These are phyloP conservation scores for Cochlearius cochlearius DNA, from an alignment of 2,113 vertebrate genomes.

Conservation along the genomic window DNA sequence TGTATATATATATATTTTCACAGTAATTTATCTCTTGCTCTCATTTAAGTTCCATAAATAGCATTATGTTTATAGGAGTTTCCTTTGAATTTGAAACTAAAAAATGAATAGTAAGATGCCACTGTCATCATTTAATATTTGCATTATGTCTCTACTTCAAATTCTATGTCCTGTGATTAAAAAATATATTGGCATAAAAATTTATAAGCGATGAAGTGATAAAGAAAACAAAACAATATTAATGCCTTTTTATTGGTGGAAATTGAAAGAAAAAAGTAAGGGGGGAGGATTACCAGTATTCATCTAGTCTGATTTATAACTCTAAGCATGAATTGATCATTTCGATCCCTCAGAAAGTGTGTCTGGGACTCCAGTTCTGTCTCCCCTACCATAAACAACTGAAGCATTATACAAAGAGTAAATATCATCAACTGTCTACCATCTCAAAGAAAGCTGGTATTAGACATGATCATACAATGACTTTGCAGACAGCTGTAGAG, in stretches of 20 bases:
- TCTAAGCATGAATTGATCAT: not conserved
- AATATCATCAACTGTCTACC: not conserved
- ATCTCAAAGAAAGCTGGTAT: not conserved
- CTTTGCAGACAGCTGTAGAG: not conserved
- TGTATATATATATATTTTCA: not conserved
- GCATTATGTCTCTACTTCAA: not conserved
- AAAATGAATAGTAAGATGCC: fast-evolving
- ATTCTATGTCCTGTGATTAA: not conserved
- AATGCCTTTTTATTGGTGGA: not conserved
- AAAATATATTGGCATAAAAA: not conserved
- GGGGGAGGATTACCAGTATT: not conserved
- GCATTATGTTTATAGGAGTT: not conserved
- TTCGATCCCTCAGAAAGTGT: not conserved
- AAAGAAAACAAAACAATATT: not conserved
- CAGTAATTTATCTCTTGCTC: not conserved
- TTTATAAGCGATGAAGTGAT: not conserved
- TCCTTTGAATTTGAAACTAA: not conserved
- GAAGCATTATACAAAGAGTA: not conserved
- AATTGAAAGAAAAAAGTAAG: not conserved
- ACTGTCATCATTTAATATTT: not conserved
- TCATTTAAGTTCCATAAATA: not conserved
- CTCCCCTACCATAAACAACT: not conserved
- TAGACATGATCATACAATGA: not conserved
- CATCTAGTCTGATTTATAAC: not conserved
- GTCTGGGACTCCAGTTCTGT: not conserved